Percentiles rank a stretch among this genome's conserved stretches.
These are phyloP conservation scores for Lysiphlebus fabarum DNA, from an alignment of 1,140 invertebrate species.

Conservation along the genomic window DNA sequence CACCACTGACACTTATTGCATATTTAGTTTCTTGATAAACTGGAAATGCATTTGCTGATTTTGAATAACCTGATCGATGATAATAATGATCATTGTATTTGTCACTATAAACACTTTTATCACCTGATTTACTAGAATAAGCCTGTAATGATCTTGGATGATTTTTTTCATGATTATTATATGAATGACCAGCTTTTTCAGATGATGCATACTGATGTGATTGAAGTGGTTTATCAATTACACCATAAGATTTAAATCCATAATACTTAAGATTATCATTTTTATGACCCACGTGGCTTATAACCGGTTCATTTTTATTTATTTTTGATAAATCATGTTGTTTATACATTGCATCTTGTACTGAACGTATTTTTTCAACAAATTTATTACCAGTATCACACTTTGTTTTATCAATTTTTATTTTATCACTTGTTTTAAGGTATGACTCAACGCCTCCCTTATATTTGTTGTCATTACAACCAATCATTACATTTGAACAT, in stretches of 20 bases:
- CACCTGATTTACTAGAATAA: conserved; percentile 33
- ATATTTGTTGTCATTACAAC: conserved; percentile 27
- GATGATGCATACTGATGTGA: conserved; percentile 35
- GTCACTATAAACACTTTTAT: conserved; percentile 41
- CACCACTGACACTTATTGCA: conserved; percentile 51
- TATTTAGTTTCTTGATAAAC: conserved; percentile 52
- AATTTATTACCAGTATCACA: conserved; percentile 28
- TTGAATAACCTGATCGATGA: conserved; percentile 39
- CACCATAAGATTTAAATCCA: conserved; percentile 48
- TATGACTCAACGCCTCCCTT: conserved; percentile 40
- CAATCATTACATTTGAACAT: conserved; percentile 24
- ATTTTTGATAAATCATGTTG: conserved; percentile 17
- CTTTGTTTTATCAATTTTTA: conserved; percentile 39
- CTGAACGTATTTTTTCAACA: conserved; percentile 45
- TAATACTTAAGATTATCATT: conserved; percentile 50
- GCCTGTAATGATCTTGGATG: conserved; percentile 35
- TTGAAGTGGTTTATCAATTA: conserved; percentile 41
- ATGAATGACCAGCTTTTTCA: conserved; percentile 28
- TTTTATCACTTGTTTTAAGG: conserved; percentile 36
- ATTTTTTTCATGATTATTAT: conserved; percentile 38
- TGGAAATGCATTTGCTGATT: conserved; percentile 40
- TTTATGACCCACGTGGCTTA: conserved; percentile 41
- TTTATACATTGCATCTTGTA: conserved; percentile 37
- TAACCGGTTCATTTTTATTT: conserved; percentile 12
- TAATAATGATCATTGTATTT: conserved; percentile 46